phyloP scores from a whole-genome alignment of 2,888 invertebrate genomes.

The Ectemnius lituratus region DNA sequence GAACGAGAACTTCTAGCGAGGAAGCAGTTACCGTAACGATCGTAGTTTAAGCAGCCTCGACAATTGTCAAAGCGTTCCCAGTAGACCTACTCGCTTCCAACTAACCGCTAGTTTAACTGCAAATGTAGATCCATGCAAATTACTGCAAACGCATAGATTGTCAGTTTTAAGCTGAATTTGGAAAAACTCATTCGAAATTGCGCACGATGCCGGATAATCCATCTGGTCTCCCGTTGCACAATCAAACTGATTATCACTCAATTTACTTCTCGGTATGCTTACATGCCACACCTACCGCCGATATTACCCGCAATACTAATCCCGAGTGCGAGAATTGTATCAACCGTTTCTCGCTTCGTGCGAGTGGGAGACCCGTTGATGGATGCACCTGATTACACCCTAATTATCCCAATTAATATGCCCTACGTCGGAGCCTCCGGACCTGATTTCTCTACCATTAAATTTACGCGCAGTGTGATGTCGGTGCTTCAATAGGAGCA shows the following conservation, averaged over 20 bases:
- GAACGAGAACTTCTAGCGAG: constrained; percentile 66
- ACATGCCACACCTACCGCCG: neutral
- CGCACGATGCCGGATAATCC: neutral
- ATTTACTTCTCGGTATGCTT: constrained; percentile 21
- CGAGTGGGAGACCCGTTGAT: too few relatives aligned
- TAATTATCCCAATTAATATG: too few relatives aligned
- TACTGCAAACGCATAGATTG: neutral
- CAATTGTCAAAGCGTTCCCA: constrained; percentile 30
- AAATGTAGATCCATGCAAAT: constrained; percentile 39
- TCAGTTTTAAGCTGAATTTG: neutral
- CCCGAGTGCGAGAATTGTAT: too few relatives aligned
- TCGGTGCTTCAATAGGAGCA: too few relatives aligned
- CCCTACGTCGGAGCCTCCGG: too few relatives aligned
- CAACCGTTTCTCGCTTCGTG: too few relatives aligned
- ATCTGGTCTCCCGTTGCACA: constrained; percentile 31
- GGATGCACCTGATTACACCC: too few relatives aligned
- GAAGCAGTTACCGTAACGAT: constrained; percentile 30
- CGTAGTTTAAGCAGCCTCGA: constrained; percentile 31
- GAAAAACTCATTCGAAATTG: neutral
- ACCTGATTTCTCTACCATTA: too few relatives aligned
- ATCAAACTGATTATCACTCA: constrained; percentile 18
- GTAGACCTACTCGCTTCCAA: constrained; percentile 18
- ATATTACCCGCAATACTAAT: too few relatives aligned
- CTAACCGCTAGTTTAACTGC: constrained; percentile 27
- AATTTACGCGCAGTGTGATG: too few relatives aligned